Evolutionary conservation across 2,888 invertebrate genomes (phyloP).

Genomic region (Eulithis prunata): DNA sequence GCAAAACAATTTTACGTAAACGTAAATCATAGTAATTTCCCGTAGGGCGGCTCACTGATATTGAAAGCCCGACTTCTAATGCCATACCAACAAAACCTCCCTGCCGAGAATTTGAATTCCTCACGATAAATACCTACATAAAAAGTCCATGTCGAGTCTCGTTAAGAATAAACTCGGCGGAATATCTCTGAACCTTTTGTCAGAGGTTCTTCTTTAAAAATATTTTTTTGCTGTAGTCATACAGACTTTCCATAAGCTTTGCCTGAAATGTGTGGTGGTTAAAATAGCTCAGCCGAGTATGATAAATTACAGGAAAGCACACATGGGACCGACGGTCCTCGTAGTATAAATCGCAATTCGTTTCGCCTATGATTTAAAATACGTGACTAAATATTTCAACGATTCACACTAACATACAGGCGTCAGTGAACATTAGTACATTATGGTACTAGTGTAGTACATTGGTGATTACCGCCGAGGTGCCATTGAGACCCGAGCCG

Average conservation of each 20-base stretch:
- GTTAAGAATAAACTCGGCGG: conserved; percentile 3
- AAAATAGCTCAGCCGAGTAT: conserved; percentile 37
- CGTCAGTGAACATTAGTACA: neutral
- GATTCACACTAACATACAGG: neutral
- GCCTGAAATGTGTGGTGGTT: conserved; percentile 33
- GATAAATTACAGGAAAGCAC: conserved; percentile 37
- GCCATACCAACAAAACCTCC: too few species aligned
- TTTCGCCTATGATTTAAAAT: conserved; percentile 24
- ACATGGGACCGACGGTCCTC: conserved; percentile 27
- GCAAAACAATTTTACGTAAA: neutral
- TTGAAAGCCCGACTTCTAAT: neutral
- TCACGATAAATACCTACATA: too few species aligned
- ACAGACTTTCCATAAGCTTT: conserved; percentile 21
- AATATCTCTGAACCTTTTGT: conserved; percentile 10
- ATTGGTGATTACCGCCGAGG: too few species aligned
- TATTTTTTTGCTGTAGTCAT: conserved; percentile 21
- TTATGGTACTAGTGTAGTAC: too few species aligned
- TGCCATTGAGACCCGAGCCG: too few species aligned
- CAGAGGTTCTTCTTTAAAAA: conserved; percentile 12
- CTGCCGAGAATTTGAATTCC: too few species aligned
- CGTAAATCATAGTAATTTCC: conserved; percentile 18
- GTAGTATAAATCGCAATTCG: conserved; percentile 25
- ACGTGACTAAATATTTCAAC: conserved; percentile 12
- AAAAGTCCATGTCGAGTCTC: conserved; percentile 4
- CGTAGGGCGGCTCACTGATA: neutral